Evolutionary conservation across 2,113 vertebrate genomes (phyloP), one percentile per base, ranked within the genome.

Genomic region (Archocentrus centrarchus): DNA sequence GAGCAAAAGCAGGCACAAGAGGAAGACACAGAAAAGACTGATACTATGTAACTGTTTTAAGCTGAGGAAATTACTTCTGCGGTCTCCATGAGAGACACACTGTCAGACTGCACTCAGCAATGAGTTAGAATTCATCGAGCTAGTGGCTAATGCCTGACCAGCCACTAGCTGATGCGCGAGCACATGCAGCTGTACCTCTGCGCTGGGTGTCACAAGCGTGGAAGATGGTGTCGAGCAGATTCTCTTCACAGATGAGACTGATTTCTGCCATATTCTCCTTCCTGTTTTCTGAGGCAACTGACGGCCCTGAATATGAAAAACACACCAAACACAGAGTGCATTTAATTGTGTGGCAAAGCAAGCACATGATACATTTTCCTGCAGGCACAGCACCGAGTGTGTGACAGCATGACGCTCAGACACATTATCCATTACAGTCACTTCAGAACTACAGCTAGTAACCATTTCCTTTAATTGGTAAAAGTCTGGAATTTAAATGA

Each of bases 151-250:
- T 2, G 55, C 2, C 6, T 11, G 83, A 82, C 35, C 59, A 37
- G 37, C 6, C 39, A 10, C 41, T 18, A 3, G 3, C 6, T 11
- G 60, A n/a, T 11, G 75, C 1, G 75, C 20, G 27, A 35, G 30
- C 73, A 1, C 50, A 66, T 35, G 73, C 18, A 41, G 2, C 14
- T 5, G 7, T 89, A 98, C 97, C 97, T 97, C 94, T 94, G 24
- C 85, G 94, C n/a, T 97, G 95, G 4, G 90, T 82, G 86, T 98
- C 97, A 55, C 97, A 98, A 0, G 96, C 97, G 22, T 92, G 94
- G 91, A 97, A 98, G 80, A 98, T 96, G 2, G 96, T 95, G 17
- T 97, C 96, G 15, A 99, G 92, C 6, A 98, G 84, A 61, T 98
- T 96, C 84, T 98, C 97, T 41, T 97, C 97, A 37, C 94, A 96